Conservation (phyloP, 2,888 invertebrate genomes). For the Petrolisthes cinctipes region DNA sequence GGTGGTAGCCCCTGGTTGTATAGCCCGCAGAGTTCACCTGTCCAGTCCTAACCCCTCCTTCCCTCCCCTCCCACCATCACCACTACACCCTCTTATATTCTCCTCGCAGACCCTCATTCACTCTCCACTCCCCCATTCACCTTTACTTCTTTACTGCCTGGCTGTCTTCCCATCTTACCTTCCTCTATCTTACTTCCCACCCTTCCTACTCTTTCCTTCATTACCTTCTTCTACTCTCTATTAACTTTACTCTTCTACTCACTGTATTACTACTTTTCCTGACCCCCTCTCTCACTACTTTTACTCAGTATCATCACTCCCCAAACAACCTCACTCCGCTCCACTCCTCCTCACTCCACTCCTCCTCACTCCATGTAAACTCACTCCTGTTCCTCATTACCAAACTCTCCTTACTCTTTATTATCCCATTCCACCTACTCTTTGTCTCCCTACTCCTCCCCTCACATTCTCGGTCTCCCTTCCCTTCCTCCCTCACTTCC, state of each 20-base stretch:
- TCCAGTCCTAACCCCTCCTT: constrained; percentile 15
- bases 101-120: not conserved
- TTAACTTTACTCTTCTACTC: too few relatives aligned
- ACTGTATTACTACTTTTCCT: not conserved
- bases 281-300: not conserved
- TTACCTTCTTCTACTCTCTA: too few relatives aligned
- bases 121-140: not conserved
- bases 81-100: not conserved
- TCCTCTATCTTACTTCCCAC: too few relatives aligned
- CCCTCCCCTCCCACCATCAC: not conserved
- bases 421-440: not conserved
- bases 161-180: not conserved
- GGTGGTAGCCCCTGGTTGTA: constrained; percentile 4
- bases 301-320: not conserved
- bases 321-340: not conserved
- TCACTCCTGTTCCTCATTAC: not conserved
- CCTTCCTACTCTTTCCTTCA: too few relatives aligned
- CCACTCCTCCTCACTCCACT: not conserved
- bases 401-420: not conserved
- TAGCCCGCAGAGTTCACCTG: constrained; percentile 41
- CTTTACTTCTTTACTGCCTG: not conserved
- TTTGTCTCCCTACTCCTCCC: not conserved
- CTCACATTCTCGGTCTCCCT: not conserved
- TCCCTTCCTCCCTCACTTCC: not conserved
- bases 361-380: not conserved